Evolutionary conservation across 2,113 vertebrate species (phyloP), one percentile per base, ranked within the genome.

Genomic region (Misgurnus anguillicaudatus): DNA sequence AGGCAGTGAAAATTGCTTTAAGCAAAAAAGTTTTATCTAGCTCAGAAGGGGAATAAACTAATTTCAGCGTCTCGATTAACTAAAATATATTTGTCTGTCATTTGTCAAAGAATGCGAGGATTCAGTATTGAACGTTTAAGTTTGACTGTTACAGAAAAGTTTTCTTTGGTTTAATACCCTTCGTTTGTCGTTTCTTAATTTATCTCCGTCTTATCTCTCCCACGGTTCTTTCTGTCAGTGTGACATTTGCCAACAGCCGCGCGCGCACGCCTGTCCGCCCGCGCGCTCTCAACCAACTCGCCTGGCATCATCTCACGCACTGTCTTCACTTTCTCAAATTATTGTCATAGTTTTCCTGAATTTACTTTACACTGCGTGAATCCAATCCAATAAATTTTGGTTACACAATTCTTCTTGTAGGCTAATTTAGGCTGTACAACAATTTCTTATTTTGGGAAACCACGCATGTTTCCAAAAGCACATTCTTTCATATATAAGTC

Each of bases 221-320:
- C 73, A 63, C 73, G 24, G 24, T 64, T 75, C 62, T 75, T 9
- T 64, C 73, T 76, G 73, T 51, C 73, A 76, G 42, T 63, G 47
- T 76, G 73, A 76, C 73, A 76, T 76, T 76, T 76, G 73, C 73
- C 73, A 76, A 61, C 42, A 24, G 38, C 60, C 24, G 42, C 72
- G 14, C n/a, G 31, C 60, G 21, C 70, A 11, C 51, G 38, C 24
- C 17, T 21, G 58, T 41, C 57, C 45, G 58, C 65, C 5, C 65
- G 16, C 61, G 61, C 45, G 42, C 61, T 19, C 61, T 64, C 73
- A 36, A n/a, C 73, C 38, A 36, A 76, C 73, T 51, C 14, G 72
- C 70, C 70, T 75, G 72, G 58, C 72, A 62, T 41, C 72, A 10
- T 62, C 41, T 75, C 58, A 31, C 19, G 60, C 73, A 6, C 73